phyloP scores from a whole-genome alignment of 30 jellyfish, hydroid and myxozoan species.

The Cassiopea xamachana region DNA sequence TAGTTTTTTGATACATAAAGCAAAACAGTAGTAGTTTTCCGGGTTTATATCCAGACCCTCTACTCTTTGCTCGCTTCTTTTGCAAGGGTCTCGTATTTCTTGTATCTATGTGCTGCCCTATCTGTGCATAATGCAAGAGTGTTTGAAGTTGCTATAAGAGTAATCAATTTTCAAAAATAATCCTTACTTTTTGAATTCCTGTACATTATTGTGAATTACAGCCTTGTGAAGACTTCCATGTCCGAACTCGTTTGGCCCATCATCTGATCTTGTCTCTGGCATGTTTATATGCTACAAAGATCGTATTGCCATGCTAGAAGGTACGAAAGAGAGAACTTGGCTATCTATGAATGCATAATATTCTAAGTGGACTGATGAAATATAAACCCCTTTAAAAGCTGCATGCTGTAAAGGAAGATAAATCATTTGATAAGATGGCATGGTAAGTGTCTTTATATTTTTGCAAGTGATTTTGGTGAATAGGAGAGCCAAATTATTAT shows the following conservation, averaged over 20 bases:
- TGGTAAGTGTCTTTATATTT: too few species aligned
- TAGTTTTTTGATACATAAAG: too few species aligned
- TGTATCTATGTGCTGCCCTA: too few species aligned
- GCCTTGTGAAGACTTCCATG: constrained; percentile 69
- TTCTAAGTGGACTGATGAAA: not conserved
- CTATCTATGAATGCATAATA: not conserved
- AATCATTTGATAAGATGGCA: not conserved
- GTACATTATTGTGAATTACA: constrained; percentile 46
- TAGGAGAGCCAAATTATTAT: too few species aligned
- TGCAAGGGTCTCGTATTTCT: too few species aligned
- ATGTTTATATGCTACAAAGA: not conserved
- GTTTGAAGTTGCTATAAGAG: not conserved
- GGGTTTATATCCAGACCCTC: too few species aligned
- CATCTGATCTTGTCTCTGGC: not conserved
- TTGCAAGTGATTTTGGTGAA: too few species aligned
- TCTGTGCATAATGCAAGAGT: too few species aligned
- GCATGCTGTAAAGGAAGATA: not conserved
- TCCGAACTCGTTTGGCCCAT: constrained; percentile 48
- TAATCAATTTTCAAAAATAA: not conserved
- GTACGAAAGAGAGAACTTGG: not conserved
- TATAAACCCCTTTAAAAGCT: not conserved
- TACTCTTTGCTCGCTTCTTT: too few species aligned
- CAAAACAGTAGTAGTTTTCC: too few species aligned
- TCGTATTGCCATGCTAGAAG: not conserved
- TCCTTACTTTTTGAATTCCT: constrained; percentile 25